A percentile compares a stretch with the other conserved stretches of the same genome.
Conservation (phyloP, 53 echinoderm and acorn worm species). For the Arbacia lixula region DNA sequence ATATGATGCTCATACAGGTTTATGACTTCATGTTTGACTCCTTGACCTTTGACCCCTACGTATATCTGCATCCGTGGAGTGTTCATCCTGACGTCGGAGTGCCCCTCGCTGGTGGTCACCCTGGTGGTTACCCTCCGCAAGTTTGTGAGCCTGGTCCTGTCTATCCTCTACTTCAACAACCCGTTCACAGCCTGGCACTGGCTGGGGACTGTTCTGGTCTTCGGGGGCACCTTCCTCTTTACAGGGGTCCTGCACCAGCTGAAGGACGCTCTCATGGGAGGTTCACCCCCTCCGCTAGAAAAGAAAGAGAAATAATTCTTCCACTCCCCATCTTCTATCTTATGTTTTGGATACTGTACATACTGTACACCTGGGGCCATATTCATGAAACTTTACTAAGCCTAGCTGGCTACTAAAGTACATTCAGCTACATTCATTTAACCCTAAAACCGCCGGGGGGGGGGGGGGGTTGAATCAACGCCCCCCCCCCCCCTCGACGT, state of each 20-base stretch:
- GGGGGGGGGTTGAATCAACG: no score
- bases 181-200: constrained; percentile 93
- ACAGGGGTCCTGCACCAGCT: constrained; percentile 82
- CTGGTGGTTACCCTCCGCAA: constrained; percentile 92
- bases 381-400: no score
- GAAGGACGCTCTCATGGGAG: constrained; percentile 18
- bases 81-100: constrained; percentile 95
- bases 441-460: no score
- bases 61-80: constrained; percentile 95
- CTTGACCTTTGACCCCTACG: constrained; percentile 65
- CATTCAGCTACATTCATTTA: no score
- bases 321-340: background rate
- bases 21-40: background rate
- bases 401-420: no score
- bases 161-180: constrained; percentile 92
- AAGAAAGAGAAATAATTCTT: constrained; percentile 33
- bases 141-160: constrained; percentile 89
- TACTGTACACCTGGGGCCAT: no score
- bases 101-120: constrained; percentile 92
- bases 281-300: constrained; percentile 53
- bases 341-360: no score
- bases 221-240: constrained; percentile 83
- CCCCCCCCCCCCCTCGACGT: no score
- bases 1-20: no score
- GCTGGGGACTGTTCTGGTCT: constrained; percentile 84